Base-by-base conservation (phyloP, 2,888 invertebrate genomes). In the Hipparchia sbordonii region DNA sequence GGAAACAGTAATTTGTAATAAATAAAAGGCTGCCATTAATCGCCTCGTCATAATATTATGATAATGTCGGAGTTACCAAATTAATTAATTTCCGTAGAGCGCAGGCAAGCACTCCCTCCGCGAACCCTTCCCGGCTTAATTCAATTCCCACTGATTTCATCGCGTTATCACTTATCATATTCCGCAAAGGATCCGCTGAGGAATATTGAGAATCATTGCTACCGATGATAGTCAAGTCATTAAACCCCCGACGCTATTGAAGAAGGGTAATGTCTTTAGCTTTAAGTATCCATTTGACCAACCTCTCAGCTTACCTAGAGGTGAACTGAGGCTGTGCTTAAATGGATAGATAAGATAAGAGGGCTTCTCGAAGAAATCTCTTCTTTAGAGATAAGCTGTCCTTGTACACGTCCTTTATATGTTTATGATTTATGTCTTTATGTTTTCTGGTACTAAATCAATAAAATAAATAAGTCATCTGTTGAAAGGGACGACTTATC, bases 121-220 rank as follows among this genome's bases (percentile, higher is more conserved):
- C 13, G 56, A 51, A 48, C 67, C 69, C 68, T 73, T 67, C 74
- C 54, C 54, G 52, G 63, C 61, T 72, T 72, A 76, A 74, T 72
- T 76, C 70, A 72, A 74, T 74, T 67, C 60, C 65, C 56, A 70
- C 46, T 74, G 65, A 68, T 61, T 72, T 70, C 63, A 57, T 74
- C 72, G 60, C 70, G 56, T 61, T 66, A 69, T 69, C 71, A 71
- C 65, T 68, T 69, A 69, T 69, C 71, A 71, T 70, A 66, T 54
- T 62, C 63, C 69, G 63, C 69, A 71, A 77, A 71, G 65, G 71
- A 73, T 76, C 75, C 74, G 68, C 70, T 72, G 74, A 72, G 74
- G 65, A 72, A 73, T 72, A 73, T 76, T 71, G 73, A 74, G 73
- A 66, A 74, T 74, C 73, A 71, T 71, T 69, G 72, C 67, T 67